Conservation (phyloP, 2,797 vertebrate genomes). For the Neoniphon sammara region DNA sequence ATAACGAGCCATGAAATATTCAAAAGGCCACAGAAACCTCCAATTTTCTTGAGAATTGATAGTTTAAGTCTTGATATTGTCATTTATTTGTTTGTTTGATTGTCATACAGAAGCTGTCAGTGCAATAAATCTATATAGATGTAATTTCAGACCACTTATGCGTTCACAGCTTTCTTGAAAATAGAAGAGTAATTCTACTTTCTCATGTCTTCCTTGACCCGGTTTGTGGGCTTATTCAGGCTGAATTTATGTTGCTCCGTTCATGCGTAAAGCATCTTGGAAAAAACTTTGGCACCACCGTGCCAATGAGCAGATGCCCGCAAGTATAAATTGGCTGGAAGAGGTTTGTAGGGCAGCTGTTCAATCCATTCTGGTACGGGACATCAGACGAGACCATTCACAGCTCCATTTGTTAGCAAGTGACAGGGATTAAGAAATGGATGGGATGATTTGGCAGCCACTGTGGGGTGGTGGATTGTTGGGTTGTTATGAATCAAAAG, state of each 20-base stretch:
- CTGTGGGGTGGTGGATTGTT: conserved; percentile 18
- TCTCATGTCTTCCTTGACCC: conserved; percentile 47
- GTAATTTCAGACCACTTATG: conserved; percentile 23
- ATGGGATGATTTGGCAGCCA: conserved; percentile 32
- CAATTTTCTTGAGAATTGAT: too few relatives aligned
- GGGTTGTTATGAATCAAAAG: conserved; percentile 26
- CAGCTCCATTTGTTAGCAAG: conserved; percentile 48
- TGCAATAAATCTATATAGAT: too few relatives aligned
- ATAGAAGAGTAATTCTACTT: conserved; percentile 7
- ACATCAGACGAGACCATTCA: conserved; percentile 59
- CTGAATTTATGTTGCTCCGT: conserved; percentile 53
- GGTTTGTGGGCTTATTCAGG: conserved; percentile 46
- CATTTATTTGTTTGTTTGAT: too few relatives aligned
- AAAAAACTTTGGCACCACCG: conserved; percentile 55
- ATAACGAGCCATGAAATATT: too few relatives aligned
- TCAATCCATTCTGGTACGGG: conserved; percentile 63
- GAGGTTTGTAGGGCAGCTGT: conserved; percentile 72
- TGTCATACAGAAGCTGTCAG: too few relatives aligned
- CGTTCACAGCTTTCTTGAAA: conserved; percentile 24
- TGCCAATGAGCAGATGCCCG: conserved; percentile 71
- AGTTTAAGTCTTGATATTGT: too few relatives aligned
- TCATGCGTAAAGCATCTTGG: conserved; percentile 55
- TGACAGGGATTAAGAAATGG: conserved; percentile 48
- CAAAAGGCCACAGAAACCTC: too few relatives aligned
- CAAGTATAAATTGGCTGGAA: conserved; percentile 71